Conservation (phyloP, 2,113 vertebrate species). For the Calyptomena viridis region DNA sequence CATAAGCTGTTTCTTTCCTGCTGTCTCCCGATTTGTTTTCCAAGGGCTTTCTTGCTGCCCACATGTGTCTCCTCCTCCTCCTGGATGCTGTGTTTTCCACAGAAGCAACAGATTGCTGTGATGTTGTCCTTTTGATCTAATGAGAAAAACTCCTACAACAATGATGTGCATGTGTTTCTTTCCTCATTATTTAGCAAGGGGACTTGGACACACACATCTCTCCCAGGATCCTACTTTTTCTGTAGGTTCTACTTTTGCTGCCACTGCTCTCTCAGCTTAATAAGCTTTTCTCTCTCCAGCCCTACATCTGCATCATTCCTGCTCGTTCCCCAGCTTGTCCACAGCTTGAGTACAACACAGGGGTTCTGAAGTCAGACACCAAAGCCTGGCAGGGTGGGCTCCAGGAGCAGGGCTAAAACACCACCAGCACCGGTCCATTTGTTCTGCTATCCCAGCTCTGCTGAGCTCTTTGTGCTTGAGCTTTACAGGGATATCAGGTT, state of each 20-base stretch:
- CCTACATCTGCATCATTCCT: neutral
- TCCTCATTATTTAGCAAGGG: neutral
- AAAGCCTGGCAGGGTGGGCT: neutral
- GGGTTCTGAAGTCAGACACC: neutral
- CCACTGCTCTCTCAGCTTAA: neutral
- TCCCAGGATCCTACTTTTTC: neutral
- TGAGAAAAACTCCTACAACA: conserved; percentile 53
- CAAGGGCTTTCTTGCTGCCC: conserved; percentile 52
- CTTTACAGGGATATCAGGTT: neutral
- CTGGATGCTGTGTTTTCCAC: conserved; percentile 20
- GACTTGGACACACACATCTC: neutral
- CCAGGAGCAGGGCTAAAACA: neutral
- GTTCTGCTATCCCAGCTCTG: neutral
- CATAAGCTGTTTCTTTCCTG: conserved; percentile 28
- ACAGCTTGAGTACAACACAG: neutral
- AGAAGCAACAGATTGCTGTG: conserved; percentile 44
- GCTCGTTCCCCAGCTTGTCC: neutral
- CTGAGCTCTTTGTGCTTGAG: neutral
- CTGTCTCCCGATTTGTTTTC: conserved; percentile 52
- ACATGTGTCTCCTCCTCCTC: conserved; percentile 55
- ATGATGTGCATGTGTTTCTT: conserved; percentile 35
- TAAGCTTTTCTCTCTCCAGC: neutral
- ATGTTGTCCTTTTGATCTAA: conserved; percentile 58
- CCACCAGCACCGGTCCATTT: neutral
- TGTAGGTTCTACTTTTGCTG: neutral